These are phyloP conservation scores for Ceyx erithaca DNA, from an alignment of 2,797 vertebrate genomes.

Conservation along the genomic window DNA sequence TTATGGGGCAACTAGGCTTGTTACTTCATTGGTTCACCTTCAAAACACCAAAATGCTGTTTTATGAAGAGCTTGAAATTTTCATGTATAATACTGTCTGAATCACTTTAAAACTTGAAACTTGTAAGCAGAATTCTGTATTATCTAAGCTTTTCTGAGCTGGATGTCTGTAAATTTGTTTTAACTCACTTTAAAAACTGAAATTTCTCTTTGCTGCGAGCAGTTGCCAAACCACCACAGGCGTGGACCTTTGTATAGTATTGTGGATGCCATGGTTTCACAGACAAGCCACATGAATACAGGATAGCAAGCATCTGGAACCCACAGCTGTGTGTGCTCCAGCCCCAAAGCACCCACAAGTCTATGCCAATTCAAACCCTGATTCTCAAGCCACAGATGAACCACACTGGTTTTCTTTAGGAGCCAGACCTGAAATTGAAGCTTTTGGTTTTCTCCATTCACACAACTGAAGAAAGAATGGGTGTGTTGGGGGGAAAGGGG, in stretches of 20 bases:
- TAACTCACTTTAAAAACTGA: slow-evolving; percentile 50
- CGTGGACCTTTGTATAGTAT: slow-evolving; percentile 68
- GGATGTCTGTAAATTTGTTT: slow-evolving; percentile 29
- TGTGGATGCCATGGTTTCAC: slow-evolving; percentile 79
- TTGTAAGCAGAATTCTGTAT: neutral
- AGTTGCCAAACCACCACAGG: slow-evolving; percentile 73
- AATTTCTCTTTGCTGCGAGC: slow-evolving; percentile 60
- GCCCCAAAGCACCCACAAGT: slow-evolving; percentile 77
- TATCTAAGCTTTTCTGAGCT: slow-evolving; percentile 26
- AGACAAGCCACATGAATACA: slow-evolving; percentile 81
- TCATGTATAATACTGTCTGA: neutral
- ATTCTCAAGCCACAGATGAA: slow-evolving; percentile 76
- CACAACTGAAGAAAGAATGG: slow-evolving; percentile 11
- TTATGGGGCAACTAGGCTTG: neutral
- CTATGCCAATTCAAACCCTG: slow-evolving; percentile 75
- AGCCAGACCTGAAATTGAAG: slow-evolving; percentile 72
- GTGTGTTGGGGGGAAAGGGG: neutral
- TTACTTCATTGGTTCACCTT: neutral
- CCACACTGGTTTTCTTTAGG: slow-evolving; percentile 75
- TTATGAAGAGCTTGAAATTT: neutral
- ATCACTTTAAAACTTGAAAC: neutral
- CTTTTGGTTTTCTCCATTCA: slow-evolving; percentile 64
- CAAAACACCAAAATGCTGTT: neutral
- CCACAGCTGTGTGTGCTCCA: slow-evolving; percentile 76
- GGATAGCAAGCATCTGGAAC: slow-evolving; percentile 79